Conservation (phyloP, 2,797 vertebrate genomes). For the Choloepus didactylus region DNA sequence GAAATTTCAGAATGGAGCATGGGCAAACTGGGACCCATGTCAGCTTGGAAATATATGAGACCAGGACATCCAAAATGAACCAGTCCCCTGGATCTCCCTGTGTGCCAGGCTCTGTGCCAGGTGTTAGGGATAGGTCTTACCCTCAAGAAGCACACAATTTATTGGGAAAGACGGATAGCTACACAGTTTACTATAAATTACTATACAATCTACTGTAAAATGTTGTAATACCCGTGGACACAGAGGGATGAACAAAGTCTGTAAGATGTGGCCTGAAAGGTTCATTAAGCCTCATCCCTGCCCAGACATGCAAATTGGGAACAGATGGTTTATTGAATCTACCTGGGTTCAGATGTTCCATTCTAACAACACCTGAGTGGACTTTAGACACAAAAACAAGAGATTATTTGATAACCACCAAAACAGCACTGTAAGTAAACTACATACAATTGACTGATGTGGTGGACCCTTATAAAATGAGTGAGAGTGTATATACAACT, state of each 20-base stretch:
- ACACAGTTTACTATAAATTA: not conserved
- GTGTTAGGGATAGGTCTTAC: not conserved
- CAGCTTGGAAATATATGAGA: not conserved
- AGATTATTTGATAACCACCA: constrained; percentile 42
- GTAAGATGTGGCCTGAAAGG: not conserved
- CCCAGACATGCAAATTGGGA: not conserved
- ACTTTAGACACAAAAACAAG: constrained; percentile 55
- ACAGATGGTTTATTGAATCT: not conserved
- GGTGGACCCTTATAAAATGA: not conserved
- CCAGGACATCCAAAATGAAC: not conserved
- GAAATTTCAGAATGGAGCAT: not conserved
- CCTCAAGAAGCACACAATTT: not conserved
- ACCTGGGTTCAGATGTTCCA: not conserved
- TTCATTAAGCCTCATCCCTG: not conserved
- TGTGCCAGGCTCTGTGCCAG: not conserved
- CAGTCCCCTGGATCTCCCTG: not conserved
- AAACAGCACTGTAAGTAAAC: not conserved
- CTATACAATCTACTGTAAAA: not conserved
- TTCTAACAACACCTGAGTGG: not conserved
- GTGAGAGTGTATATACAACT: not conserved
- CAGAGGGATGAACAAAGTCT: not conserved
- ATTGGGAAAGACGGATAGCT: not conserved
- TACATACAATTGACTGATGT: not conserved
- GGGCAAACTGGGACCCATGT: not conserved
- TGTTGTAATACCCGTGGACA: not conserved